Percentiles rank a stretch among this genome's conserved stretches.
These are phyloP conservation scores for Smutsia temminckii DNA, from an alignment of 2,797 vertebrate species.

Conservation along the genomic window DNA sequence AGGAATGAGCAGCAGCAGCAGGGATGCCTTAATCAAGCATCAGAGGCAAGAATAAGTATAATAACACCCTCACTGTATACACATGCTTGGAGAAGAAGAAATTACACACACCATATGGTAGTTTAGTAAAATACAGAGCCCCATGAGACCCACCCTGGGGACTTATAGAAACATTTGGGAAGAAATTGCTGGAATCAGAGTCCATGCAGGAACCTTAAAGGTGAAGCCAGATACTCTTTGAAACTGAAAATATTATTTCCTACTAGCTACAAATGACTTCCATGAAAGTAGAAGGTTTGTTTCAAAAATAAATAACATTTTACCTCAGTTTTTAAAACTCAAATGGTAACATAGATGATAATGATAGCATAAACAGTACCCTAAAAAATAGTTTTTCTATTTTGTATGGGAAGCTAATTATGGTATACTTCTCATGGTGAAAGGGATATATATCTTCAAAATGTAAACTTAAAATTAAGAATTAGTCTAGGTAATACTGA, in stretches of 20 bases:
- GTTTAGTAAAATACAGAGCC: not conserved
- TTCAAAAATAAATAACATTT: slow-evolving; percentile 21
- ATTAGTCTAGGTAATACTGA: not conserved
- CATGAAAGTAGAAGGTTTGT: not conserved
- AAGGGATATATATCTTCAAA: slow-evolving; percentile 33
- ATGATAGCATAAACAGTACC: not conserved
- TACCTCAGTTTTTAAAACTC: not conserved
- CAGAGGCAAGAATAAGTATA: not conserved
- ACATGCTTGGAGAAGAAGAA: not conserved
- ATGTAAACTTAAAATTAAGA: slow-evolving; percentile 26
- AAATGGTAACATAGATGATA: not conserved
- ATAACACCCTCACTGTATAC: not conserved
- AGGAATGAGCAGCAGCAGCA: not conserved
- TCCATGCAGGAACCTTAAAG: not conserved
- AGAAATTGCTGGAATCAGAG: not conserved
- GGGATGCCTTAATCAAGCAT: not conserved
- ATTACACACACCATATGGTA: not conserved
- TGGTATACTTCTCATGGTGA: not conserved
- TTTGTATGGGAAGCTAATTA: not conserved
- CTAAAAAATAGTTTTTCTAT: not conserved
- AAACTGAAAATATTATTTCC: not conserved
- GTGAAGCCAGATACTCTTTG: not conserved
- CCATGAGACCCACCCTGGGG: not conserved
- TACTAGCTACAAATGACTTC: not conserved
- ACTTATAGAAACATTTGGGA: not conserved